Evolutionary conservation across 2,113 vertebrate species (phyloP).

Genomic region (Cyprinus carpio): DNA sequence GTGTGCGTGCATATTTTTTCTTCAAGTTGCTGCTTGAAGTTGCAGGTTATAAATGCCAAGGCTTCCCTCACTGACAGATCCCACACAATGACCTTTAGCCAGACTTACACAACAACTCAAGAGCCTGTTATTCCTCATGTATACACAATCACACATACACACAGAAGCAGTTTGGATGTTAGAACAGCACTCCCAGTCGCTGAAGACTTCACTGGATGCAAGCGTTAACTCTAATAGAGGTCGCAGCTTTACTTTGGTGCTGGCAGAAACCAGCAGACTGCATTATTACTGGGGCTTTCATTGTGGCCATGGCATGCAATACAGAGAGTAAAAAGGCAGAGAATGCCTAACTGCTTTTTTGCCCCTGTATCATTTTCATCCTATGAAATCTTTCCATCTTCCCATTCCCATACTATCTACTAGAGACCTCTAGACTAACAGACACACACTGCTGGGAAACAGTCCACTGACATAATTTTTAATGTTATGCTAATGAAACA

Average conservation of each 20-base stretch:
- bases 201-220: not conserved
- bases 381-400: not conserved
- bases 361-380: not conserved
- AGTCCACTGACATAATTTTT: too few species aligned
- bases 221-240: conserved; percentile 30
- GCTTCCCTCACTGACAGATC: conserved; percentile 30
- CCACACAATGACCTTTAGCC: conserved; percentile 45
- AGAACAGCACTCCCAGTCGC: not conserved
- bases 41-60: conserved; percentile 49
- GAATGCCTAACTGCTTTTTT: not conserved
- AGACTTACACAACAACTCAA: conserved; percentile 18
- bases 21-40: not conserved
- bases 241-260: conserved; percentile 22
- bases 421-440: conserved; percentile 6
- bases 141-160: conserved; percentile 40
- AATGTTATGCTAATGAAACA: not conserved
- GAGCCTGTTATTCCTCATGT: conserved; percentile 27
- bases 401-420: not conserved
- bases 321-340: not conserved
- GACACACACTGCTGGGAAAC: not conserved
- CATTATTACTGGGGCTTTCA: conserved; percentile 25
- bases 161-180: conserved; percentile 22
- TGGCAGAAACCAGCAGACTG: conserved; percentile 25
- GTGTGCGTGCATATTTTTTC: too few species aligned
- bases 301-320: not conserved